A percentile compares a stretch with the other conserved stretches of the same genome.
Evolutionary conservation across 2,113 vertebrate species (phyloP).

Genomic region (Crotalus horridus): DNA sequence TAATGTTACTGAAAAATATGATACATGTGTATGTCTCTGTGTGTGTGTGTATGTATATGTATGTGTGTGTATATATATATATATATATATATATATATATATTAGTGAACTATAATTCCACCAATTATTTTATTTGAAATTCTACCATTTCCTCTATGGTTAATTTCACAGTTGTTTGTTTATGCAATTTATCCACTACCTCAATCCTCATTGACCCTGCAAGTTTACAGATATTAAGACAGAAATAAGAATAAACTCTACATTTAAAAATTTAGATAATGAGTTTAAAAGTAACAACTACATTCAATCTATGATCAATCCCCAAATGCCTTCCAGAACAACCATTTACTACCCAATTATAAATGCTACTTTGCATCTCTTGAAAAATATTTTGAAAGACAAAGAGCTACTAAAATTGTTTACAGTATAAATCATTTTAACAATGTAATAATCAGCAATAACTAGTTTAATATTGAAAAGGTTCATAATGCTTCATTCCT

Average conservation of each 20-base stretch:
- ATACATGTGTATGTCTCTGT: conserved; percentile 25
- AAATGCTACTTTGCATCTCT: conserved; percentile 23
- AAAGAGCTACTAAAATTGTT: conserved; percentile 21
- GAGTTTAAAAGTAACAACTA: neutral
- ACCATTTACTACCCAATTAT: neutral
- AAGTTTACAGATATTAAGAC: neutral
- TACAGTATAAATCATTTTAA: conserved; percentile 54
- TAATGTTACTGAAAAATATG: conserved; percentile 51
- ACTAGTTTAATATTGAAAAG: neutral
- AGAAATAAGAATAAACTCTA: neutral
- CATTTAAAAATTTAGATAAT: neutral
- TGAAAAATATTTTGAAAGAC: conserved; percentile 16
- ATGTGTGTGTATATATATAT: no score
- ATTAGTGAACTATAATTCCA: conserved; percentile 54
- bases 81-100: no score
- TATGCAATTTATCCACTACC: neutral
- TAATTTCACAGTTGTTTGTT: conserved; percentile 63
- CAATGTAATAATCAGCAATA: conserved; percentile 42
- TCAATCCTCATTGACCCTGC: neutral
- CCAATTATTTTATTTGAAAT: conserved; percentile 52
- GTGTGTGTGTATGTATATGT: no score
- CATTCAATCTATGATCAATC: conserved; percentile 44
- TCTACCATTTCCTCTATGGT: conserved; percentile 51
- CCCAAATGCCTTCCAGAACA: neutral
- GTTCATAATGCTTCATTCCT: neutral